Percentiles rank a stretch among this genome's conserved stretches.
These are phyloP conservation scores for Lysandra coridon DNA, from an alignment of 2,888 invertebrate species.

Conservation along the genomic window DNA sequence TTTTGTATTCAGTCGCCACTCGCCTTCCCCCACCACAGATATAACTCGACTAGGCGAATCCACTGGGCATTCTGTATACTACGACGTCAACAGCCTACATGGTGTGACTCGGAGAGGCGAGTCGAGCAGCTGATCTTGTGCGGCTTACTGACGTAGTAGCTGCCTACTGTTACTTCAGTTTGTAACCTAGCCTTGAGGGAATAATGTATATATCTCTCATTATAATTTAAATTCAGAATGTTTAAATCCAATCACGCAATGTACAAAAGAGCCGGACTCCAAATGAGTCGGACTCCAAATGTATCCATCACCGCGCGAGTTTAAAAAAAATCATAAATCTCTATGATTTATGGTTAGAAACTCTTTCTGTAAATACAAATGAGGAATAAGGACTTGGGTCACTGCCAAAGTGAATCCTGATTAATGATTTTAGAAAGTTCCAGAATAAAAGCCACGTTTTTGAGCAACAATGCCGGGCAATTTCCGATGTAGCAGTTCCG, in stretches of 20 bases:
- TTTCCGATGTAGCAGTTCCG: conserved; percentile 31
- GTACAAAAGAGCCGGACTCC: neutral
- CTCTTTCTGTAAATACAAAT: conserved; percentile 78
- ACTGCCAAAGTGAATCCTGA: conserved; percentile 76
- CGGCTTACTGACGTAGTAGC: no score
- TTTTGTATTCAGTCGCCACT: no score
- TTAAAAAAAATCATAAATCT: conserved; percentile 74
- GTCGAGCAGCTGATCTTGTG: no score
- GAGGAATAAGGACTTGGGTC: conserved; percentile 75
- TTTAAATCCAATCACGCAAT: neutral
- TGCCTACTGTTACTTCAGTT: no score
- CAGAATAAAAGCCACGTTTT: conserved; percentile 59
- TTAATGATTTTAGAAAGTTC: conserved; percentile 74
- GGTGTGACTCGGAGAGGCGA: no score
- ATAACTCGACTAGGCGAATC: no score
- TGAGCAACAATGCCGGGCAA: conserved; percentile 29
- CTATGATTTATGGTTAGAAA: conserved; percentile 73
- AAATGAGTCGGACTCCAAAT: conserved; percentile 31
- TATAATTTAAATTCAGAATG: neutral
- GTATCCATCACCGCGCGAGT: conserved; percentile 48
- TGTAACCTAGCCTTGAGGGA: no score
- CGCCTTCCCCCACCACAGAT: no score
- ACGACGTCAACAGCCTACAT: no score
- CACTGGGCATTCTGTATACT: no score
- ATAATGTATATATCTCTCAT: neutral